phyloP scores from a whole-genome alignment of 2,888 invertebrate genomes.

The Cheilosia variabilis region DNA sequence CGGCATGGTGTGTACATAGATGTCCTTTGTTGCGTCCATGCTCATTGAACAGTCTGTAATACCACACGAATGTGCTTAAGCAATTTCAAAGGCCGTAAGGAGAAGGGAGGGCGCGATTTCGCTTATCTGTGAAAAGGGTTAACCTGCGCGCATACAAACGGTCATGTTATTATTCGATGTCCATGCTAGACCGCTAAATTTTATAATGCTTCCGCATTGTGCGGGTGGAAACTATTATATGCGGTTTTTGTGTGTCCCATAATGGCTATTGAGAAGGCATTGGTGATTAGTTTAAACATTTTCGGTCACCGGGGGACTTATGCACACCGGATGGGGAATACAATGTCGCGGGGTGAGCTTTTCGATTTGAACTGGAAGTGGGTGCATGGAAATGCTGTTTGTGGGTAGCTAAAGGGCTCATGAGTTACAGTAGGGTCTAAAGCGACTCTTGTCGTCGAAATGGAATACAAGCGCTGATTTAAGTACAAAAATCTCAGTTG shows the following conservation, averaged over 20 bases:
- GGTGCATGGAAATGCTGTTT: no score
- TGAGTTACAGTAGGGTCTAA: no score
- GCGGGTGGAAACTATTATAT: conserved; percentile 50
- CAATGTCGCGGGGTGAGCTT: neutral
- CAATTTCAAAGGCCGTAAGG: conserved; percentile 28
- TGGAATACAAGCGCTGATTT: no score
- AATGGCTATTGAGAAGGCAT: conserved; percentile 32
- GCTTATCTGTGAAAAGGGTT: conserved; percentile 41
- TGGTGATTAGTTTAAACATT: conserved; percentile 44
- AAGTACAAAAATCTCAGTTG: no score
- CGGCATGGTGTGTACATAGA: conserved; percentile 8
- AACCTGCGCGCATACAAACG: neutral
- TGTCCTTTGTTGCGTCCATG: conserved; percentile 50
- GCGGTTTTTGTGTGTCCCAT: conserved; percentile 45
- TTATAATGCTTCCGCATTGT: conserved; percentile 51
- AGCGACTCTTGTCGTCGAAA: no score
- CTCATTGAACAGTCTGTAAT: conserved; percentile 42
- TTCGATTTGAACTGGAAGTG: no score
- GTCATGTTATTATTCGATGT: neutral
- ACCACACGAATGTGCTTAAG: conserved; percentile 54
- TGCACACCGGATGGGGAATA: neutral
- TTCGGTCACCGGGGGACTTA: neutral
- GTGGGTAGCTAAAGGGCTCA: no score
- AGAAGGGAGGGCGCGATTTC: conserved; percentile 8
- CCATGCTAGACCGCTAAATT: conserved; percentile 47